A percentile compares a stretch with the other conserved stretches of the same genome.
These are phyloP conservation scores for Scolopax bukidnonensis DNA, from an alignment of 2,797 vertebrate genomes.

Conservation along the genomic window DNA sequence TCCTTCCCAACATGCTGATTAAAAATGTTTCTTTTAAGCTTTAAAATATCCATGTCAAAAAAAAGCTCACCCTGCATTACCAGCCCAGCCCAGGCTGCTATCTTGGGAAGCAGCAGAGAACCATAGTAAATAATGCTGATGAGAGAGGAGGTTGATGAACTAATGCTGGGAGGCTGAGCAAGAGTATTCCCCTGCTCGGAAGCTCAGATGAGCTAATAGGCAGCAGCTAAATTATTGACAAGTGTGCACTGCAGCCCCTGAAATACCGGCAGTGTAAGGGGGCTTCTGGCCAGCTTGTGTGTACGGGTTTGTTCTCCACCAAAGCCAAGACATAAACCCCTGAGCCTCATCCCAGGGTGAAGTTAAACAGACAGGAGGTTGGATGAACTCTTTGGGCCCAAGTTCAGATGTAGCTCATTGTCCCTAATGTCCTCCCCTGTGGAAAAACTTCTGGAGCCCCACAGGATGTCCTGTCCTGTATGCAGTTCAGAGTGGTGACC, in stretches of 20 bases:
- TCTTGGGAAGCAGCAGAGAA: background rate
- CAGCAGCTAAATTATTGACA: background rate
- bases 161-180: background rate
- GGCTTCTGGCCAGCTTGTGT: background rate
- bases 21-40: slow-evolving; percentile 15
- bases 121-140: background rate
- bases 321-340: background rate
- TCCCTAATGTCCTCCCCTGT: background rate
- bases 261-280: background rate
- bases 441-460: background rate
- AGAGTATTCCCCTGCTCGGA: background rate
- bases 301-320: background rate
- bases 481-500: background rate
- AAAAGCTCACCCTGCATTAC: background rate
- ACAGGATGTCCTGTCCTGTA: background rate
- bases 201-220: background rate
- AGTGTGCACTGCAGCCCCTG: background rate
- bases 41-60: background rate
- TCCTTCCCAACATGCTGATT: background rate
- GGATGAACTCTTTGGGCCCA: background rate
- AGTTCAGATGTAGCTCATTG: background rate
- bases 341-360: background rate
- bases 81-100: background rate
- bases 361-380: background rate
- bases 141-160: background rate